phyloP scores from a whole-genome alignment of 2,797 vertebrate genomes.

The Lophius americanus region DNA sequence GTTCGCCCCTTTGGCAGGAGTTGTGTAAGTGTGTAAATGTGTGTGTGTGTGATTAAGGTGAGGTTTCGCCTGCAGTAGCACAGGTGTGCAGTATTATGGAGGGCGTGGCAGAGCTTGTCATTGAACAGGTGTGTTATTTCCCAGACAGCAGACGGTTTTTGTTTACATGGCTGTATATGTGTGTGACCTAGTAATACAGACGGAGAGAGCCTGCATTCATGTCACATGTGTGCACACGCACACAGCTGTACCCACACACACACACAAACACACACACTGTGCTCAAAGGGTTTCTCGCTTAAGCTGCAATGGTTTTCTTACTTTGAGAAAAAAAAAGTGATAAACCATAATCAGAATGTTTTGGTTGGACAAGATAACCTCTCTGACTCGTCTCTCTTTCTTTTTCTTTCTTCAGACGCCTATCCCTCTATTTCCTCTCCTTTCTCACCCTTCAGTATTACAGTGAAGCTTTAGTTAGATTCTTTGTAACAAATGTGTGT shows the following conservation, averaged over 20 bases:
- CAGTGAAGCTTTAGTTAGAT: slow-evolving; percentile 11
- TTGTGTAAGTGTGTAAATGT: slow-evolving; percentile 44
- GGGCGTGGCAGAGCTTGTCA: slow-evolving; percentile 76
- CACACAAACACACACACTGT: slow-evolving; percentile 23
- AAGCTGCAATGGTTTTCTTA: slow-evolving; percentile 31
- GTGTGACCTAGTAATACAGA: slow-evolving; percentile 56
- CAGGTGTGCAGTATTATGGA: slow-evolving; percentile 78
- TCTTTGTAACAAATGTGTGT: slow-evolving; percentile 14
- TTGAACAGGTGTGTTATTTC: slow-evolving; percentile 79
- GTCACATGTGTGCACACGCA: slow-evolving; percentile 35
- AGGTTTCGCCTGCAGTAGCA: slow-evolving; percentile 71
- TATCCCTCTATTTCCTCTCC: slow-evolving; percentile 4
- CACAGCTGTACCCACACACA: slow-evolving; percentile 42
- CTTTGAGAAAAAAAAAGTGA: slow-evolving; percentile 36
- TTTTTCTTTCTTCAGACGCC: slow-evolving; percentile 24
- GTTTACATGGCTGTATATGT: slow-evolving; percentile 64
- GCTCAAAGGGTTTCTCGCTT: slow-evolving; percentile 45
- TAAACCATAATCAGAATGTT: slow-evolving; percentile 50
- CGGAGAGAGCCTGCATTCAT: slow-evolving; percentile 44
- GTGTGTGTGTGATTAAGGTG: slow-evolving; percentile 53
- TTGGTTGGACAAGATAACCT: slow-evolving; percentile 58
- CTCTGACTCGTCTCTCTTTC: slow-evolving; percentile 29
- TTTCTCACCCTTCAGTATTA: slow-evolving; percentile 32
- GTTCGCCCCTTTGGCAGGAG: slow-evolving; percentile 65
- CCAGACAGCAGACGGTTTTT: slow-evolving; percentile 74